Conservation (phyloP, 2,113 vertebrate species). For the Microtus ochrogaster region DNA sequence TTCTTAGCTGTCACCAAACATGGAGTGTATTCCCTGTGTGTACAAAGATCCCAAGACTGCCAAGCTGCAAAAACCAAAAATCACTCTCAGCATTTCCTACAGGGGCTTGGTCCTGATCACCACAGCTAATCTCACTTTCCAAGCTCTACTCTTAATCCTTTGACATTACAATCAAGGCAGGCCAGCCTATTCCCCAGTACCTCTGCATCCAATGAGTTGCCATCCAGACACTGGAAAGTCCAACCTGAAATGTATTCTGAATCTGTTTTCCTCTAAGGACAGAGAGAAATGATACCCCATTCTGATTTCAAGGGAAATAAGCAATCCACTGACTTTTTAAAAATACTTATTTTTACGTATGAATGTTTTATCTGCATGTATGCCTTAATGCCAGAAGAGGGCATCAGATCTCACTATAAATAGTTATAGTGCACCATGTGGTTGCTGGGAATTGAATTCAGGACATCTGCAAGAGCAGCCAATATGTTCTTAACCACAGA, state of each 20-base stretch:
- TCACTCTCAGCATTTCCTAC: background rate
- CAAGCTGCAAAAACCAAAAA: background rate
- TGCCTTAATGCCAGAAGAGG: no score
- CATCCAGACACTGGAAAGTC: background rate
- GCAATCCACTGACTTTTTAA: no score
- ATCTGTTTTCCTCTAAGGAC: background rate
- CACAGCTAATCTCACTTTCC: background rate
- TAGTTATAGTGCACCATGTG: background rate
- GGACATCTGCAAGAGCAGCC: background rate
- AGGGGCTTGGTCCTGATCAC: background rate
- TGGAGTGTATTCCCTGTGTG: background rate
- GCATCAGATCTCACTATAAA: no score
- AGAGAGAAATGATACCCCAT: background rate
- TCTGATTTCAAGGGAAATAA: constrained; percentile 31
- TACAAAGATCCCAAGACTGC: background rate
- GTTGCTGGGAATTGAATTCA: background rate
- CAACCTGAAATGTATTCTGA: background rate
- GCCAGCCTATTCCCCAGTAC: background rate
- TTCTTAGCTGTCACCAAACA: background rate
- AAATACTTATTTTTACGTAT: no score
- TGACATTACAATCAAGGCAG: background rate
- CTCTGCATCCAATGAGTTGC: background rate
- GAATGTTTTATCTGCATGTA: no score
- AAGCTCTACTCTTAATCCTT: background rate
- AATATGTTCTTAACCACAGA: background rate